phyloP scores from a whole-genome alignment of 2,113 vertebrate species.

The Eolophus roseicapilla region DNA sequence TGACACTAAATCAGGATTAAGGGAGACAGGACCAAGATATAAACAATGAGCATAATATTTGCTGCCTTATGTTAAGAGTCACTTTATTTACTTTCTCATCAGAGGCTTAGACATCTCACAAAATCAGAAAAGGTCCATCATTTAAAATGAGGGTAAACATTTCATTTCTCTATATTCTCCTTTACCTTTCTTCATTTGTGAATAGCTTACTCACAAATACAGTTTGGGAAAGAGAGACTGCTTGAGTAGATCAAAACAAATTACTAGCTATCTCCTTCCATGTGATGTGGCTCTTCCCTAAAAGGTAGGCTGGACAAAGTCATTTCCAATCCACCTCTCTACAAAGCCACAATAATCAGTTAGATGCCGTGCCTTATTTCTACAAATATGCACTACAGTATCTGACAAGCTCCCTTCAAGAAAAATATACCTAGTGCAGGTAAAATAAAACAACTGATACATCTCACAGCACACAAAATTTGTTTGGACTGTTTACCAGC shows the following conservation, averaged over 20 bases:
- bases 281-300: neutral
- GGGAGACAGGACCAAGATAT: neutral
- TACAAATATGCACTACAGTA: neutral
- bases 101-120: neutral
- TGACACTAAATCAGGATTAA: neutral
- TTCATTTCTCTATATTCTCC: neutral
- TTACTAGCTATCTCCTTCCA: neutral
- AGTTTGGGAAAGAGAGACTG: neutral
- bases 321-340: neutral
- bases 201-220: neutral
- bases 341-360: neutral
- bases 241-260: neutral
- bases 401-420: neutral
- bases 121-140: neutral
- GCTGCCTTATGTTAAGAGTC: neutral
- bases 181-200: neutral
- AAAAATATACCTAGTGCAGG: neutral
- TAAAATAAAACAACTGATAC: neutral
- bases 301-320: neutral
- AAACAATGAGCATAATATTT: neutral
- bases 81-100: neutral
- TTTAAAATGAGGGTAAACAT: neutral
- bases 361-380: neutral
- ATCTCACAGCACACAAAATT: neutral
- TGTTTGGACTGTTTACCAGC: neutral